Conservation (phyloP, 2,113 vertebrate genomes). For the Planiliza haematocheilus region DNA sequence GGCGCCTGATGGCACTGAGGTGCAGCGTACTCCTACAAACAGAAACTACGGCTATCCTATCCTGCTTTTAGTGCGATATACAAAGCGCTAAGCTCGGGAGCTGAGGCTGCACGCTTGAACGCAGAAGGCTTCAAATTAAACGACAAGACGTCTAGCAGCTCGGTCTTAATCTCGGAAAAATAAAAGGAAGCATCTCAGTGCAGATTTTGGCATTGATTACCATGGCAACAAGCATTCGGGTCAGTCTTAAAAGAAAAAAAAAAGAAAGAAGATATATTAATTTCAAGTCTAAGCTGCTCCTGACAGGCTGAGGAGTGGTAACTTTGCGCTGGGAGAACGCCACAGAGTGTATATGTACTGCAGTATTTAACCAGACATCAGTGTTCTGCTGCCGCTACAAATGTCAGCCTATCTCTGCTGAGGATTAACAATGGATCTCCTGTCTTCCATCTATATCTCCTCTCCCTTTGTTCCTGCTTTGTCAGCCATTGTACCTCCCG, state of each 20-base stretch:
- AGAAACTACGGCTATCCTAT: neutral
- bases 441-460: conserved; percentile 43
- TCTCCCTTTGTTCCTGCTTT: conserved; percentile 57
- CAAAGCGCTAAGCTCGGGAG: no score
- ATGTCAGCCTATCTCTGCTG: conserved; percentile 44
- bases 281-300: conserved; percentile 24
- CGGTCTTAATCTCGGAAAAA: neutral
- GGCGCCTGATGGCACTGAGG: conserved; percentile 9
- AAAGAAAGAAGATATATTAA: conserved; percentile 3
- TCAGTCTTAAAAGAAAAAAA: conserved; percentile 12
- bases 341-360: neutral
- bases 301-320: conserved; percentile 20
- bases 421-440: conserved; percentile 63
- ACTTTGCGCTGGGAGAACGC: conserved; percentile 5
- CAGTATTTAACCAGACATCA: conserved; percentile 24
- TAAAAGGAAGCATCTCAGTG: neutral
- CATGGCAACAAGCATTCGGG: conserved; percentile 20
- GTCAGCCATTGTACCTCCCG: conserved; percentile 55
- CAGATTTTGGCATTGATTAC: conserved; percentile 35
- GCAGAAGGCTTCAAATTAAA: neutral
- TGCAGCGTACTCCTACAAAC: neutral
- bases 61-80: neutral
- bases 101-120: neutral
- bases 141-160: neutral
- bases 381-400: conserved; percentile 32